Evolutionary conservation across 1,140 invertebrate genomes (phyloP), one percentile per base, ranked within the genome.

Genomic region (Anoplophora glabripennis): DNA sequence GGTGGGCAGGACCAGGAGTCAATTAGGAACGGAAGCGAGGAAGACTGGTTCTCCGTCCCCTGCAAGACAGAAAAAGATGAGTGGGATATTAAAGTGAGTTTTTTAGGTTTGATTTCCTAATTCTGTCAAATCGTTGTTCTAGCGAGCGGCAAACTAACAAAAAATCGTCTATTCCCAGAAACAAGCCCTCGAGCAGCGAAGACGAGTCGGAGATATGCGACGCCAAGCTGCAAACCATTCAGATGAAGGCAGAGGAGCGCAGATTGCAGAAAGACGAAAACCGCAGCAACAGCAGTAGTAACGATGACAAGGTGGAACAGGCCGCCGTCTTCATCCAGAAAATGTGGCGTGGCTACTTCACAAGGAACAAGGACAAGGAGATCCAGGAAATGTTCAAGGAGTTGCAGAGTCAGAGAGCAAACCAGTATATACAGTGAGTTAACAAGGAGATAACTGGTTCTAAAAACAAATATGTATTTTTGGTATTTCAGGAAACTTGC

Each of bases 271-370:
- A 80, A 62, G 76, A 81, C 53, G 72, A 69, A 12, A 18, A 40
- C 1, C 15, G 15, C 18, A 68, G 74, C 72, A 75, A 65, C 10
- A 70, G 48, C 34, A 67, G 53, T 42, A 69, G 64, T 46, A 60
- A 66, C 52, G 71, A 74, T 38, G 69, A 72, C 28, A 79, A 77
- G 36, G 41, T 69, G 4, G 78, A 80, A 64, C 76, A 75, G 54
- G 72, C 71, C 11, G 92, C 91, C 0, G 82, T 88, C 17, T 86
- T 84, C 28, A 94, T 96, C 70, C 93, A 95, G 77, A 87, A 87
- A 72, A 84, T 89, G 72, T 96, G 93, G 93, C 77, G 92, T 38
- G 92, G 93, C 0, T 94, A 92, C 76, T 82, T 86, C 41, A 87
- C 89, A 14, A 78, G 92, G 63, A 90, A 93, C 65, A 77, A 88